Conservation (phyloP, 2,797 vertebrate genomes). For the Falco rusticolus region DNA sequence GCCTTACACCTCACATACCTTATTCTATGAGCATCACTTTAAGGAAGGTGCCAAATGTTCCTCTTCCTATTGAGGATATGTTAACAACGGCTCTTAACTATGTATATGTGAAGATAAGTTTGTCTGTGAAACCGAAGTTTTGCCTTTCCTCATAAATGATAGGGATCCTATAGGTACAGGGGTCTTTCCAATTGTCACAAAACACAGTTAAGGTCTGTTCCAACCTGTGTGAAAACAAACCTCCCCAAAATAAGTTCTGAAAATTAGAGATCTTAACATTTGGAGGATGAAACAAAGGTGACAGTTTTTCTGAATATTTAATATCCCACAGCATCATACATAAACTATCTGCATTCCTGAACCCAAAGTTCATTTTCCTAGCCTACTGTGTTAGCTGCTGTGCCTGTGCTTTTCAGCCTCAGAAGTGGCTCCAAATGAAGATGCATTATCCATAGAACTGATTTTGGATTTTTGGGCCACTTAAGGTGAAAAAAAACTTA, state of each 20-base stretch:
- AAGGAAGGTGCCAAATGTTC: neutral
- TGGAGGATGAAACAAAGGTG: neutral
- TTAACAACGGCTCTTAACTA: neutral
- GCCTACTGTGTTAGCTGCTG: neutral
- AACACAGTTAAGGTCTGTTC: neutral
- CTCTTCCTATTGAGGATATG: neutral
- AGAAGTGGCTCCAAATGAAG: neutral
- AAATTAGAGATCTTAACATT: neutral
- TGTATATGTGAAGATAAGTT: neutral
- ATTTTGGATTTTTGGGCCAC: neutral
- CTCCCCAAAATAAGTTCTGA: neutral
- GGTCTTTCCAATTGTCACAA: neutral
- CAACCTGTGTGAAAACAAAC: neutral
- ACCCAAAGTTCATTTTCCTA: neutral
- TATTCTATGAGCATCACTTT: neutral
- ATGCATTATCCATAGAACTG: neutral
- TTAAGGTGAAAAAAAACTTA: neutral
- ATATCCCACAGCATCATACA: neutral
- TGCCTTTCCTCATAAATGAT: neutral
- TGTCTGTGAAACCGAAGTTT: neutral
- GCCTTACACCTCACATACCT: neutral
- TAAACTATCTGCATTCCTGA: neutral
- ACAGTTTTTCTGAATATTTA: neutral
- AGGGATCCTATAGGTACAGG: neutral
- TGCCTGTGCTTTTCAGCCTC: neutral